A percentile compares a stretch with the other conserved stretches of the same genome.
These are phyloP conservation scores for Sminthurinus aureus DNA, from an alignment of 2,888 invertebrate species.

Conservation along the genomic window DNA sequence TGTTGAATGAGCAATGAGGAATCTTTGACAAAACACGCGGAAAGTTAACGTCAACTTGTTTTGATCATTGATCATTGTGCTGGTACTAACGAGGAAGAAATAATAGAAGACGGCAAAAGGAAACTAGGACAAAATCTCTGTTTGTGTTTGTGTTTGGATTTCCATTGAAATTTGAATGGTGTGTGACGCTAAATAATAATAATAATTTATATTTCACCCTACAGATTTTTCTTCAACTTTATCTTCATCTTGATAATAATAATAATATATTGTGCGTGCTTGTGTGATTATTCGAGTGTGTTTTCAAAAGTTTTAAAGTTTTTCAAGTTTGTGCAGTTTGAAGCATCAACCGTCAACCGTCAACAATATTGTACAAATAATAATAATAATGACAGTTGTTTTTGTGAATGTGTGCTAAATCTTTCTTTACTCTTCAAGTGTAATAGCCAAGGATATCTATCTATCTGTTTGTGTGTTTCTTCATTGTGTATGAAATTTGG, in stretches of 20 bases:
- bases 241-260: background rate
- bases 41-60: background rate
- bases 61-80: no score
- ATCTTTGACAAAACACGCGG: no score
- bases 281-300: background rate
- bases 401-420: background rate
- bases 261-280: background rate
- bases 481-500: no score
- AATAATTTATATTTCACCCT: background rate
- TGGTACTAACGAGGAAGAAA: no score
- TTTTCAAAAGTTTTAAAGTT: background rate
- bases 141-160: background rate
- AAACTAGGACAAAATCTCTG: background rate
- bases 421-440: background rate
- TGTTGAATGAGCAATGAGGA: no score
- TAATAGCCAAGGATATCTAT: background rate
- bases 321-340: background rate
- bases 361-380: background rate
- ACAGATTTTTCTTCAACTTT: background rate
- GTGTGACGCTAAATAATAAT: no score
- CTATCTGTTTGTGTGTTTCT: no score
- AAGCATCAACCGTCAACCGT: no score
- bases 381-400: background rate
- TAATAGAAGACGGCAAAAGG: background rate
- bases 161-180: background rate